Evolutionary conservation across 2,797 vertebrate species (phyloP).

Genomic region (Sebastes matsubarae): DNA sequence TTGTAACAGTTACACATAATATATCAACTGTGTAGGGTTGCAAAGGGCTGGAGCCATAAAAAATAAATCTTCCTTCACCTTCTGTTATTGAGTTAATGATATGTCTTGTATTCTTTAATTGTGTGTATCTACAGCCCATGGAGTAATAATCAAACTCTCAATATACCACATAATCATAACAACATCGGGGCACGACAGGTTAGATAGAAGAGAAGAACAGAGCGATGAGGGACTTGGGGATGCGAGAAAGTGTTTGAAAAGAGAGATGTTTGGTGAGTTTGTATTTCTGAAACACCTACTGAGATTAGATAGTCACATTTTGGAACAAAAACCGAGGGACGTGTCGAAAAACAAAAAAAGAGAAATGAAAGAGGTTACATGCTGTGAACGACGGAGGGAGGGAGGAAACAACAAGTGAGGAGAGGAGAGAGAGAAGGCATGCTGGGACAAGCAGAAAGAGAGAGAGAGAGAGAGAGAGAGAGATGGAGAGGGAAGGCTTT

Average conservation of each 20-base stretch:
- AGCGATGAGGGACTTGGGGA: neutral
- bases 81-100: neutral
- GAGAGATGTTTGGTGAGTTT: slow-evolving; percentile 16
- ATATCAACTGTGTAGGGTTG: neutral
- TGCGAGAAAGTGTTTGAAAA: neutral
- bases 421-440: neutral
- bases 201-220: neutral
- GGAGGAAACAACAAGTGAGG: neutral
- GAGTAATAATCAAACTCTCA: neutral
- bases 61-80: neutral
- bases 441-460: slow-evolving; percentile 40
- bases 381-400: slow-evolving; percentile 27
- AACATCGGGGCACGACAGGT: neutral
- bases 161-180: neutral
- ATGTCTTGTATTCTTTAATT: neutral
- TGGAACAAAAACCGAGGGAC: neutral
- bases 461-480: neutral
- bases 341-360: slow-evolving; percentile 12
- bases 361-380: slow-evolving; percentile 22
- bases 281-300: slow-evolving; percentile 3
- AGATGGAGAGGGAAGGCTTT: slow-evolving; percentile 1
- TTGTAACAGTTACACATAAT: neutral
- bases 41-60: too few relatives aligned
- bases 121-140: neutral
- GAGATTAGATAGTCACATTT: slow-evolving; percentile 25